phyloP scores from a whole-genome alignment of 2,113 vertebrate genomes.

The Platanista minor region DNA sequence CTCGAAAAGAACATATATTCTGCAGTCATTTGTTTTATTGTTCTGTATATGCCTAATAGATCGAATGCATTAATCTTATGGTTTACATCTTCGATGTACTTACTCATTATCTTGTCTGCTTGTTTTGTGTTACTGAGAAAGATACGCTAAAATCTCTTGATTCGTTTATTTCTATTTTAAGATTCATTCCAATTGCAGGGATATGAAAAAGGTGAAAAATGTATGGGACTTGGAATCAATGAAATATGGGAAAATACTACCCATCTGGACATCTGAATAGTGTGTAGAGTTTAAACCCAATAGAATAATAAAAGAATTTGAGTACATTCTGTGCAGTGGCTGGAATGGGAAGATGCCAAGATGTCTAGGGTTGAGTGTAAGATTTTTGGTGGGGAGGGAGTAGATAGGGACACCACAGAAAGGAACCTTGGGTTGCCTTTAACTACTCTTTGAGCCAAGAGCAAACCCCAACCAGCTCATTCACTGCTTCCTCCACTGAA shows the following conservation, averaged over 20 bases:
- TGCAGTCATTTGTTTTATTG: background rate
- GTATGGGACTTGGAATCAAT: background rate
- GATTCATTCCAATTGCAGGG: background rate
- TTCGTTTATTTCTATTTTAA: background rate
- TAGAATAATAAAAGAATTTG: background rate
- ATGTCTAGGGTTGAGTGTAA: background rate
- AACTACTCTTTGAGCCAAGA: background rate
- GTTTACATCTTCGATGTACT: background rate
- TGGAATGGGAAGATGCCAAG: background rate
- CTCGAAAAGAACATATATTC: background rate
- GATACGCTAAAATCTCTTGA: background rate
- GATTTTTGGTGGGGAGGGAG: fast-evolving
- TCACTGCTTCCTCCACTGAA: background rate
- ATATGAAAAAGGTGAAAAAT: background rate
- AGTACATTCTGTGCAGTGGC: background rate
- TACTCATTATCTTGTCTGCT: background rate
- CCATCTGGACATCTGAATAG: background rate
- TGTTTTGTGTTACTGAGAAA: background rate
- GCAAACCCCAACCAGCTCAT: background rate
- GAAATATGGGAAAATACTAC: background rate
- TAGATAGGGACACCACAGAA: background rate
- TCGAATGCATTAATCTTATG: background rate
- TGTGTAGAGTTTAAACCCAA: background rate
- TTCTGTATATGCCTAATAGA: background rate
- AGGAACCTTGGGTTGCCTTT: background rate